These are phyloP conservation scores for Pyrocoelia pectoralis DNA, from an alignment of 2,888 invertebrate species.

Conservation along the genomic window DNA sequence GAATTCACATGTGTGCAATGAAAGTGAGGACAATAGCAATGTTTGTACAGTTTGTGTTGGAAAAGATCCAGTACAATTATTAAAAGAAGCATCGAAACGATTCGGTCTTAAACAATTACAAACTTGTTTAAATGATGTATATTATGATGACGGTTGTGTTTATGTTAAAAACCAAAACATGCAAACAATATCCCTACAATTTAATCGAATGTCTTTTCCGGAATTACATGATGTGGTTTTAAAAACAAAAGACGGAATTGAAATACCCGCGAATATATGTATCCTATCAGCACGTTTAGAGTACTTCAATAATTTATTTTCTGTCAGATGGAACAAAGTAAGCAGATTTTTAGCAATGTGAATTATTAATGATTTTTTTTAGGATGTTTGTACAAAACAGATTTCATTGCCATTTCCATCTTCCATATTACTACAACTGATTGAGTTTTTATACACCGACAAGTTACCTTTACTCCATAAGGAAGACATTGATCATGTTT, in stretches of 20 bases:
- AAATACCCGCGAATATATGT: constrained; percentile 78
- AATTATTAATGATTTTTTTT: constrained; percentile 5
- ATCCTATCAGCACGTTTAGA: constrained; percentile 82
- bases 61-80: constrained; percentile 64
- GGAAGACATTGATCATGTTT: constrained; percentile 73
- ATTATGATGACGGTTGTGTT: constrained; percentile 25
- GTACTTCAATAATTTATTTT: constrained; percentile 86
- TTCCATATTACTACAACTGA: constrained; percentile 69
- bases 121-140: constrained; percentile 62
- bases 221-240: constrained; percentile 56
- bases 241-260: constrained; percentile 52
- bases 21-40: constrained; percentile 35
- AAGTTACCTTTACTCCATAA: constrained; percentile 66
- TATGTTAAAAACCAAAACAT: neutral
- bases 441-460: constrained; percentile 81
- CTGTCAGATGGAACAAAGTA: constrained; percentile 80
- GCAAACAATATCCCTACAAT: neutral
- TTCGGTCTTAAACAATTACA: constrained; percentile 63
- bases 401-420: constrained; percentile 69
- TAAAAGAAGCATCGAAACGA: constrained; percentile 66
- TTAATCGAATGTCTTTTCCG: constrained; percentile 36
- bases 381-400: constrained; percentile 47
- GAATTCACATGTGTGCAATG: constrained; percentile 40
- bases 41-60: constrained; percentile 20
- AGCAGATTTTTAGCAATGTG: constrained; percentile 41